Evolutionary conservation across 2,888 invertebrate genomes (phyloP), one percentile per base, ranked within the genome.

Genomic region (Mellilla xanthometata): DNA sequence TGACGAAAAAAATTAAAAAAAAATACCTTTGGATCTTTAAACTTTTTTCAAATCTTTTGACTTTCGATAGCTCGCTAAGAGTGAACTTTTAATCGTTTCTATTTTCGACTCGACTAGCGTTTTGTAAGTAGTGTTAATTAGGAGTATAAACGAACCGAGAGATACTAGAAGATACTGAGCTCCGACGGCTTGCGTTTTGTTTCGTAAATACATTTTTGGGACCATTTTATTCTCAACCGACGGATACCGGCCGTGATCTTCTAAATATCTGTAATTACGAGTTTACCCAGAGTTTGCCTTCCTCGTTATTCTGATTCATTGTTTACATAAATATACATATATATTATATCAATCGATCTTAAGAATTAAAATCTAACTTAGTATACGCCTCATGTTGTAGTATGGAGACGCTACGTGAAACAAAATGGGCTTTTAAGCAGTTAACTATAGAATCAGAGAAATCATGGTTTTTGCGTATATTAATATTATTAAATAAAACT

Each of bases 181-280:
- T 62, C 62, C 38, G 72, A 69, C 76, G 70, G 76, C 73, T 75
- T 71, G 69, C 69, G 78, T 84, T 84, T 78, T 76, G 73, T 78
- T 86, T 88, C 84, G 84, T 86, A 85, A 75, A 84, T 83, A 83
- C 86, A 82, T n/a, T n/a, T 84, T 87, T 87, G 88, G 88, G 88
- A 88, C 88, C 88, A 88, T 75, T 81, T 72, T 71, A 73, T 74
- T 28, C 72, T 68, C 62, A 68, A 65, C 68, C 67, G 54, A 62
- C 64, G 64, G 64, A 65, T 62, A 59, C 56, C 15, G 19, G 28
- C 57, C 56, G 68, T 66, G 62, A 71, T 62, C 70, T 67, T 58
- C 48, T 27, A 39, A 15, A 19, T 35, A 42, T 49, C 49, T 40
- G 33, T 19, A 30, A 47, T 28, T 5, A 47, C 42, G 39, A 60